Evolutionary conservation across 2,113 vertebrate species (phyloP), one percentile per base, ranked within the genome.

Genomic region (Corythaeola cristata): DNA sequence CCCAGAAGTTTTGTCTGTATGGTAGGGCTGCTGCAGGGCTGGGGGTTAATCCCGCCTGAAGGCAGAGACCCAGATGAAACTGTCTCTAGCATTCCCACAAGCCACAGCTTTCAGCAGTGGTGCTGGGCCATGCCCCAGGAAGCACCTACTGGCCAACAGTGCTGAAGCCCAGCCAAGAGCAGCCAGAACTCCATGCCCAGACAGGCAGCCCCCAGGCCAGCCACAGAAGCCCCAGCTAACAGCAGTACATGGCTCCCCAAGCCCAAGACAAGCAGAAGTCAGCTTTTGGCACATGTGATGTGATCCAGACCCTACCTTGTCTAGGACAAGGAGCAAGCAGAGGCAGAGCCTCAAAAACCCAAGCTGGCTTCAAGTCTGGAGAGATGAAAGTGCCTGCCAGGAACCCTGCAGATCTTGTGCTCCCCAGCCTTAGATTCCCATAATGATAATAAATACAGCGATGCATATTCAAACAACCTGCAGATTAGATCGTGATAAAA

Each of bases 281-380:
- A 32, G 17, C 2, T 44, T 87, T 23, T 5, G 13, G 81, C 0
- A 0, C 8, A 24, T 2, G 15, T 7, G 60, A 73, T 2, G 24
- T 27, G 74, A 82, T 91, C 74, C 91, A 75, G 63, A 82, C 53
- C 49, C 78, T 72, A 45, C 88, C 71, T 91, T 22, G 91, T 47
- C 78, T 79, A 88, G 67, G 39, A 73, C n/a, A 37, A 55, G 32
- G 23, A 89, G 21, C 88, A 83, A 83, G 96, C 74, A 68, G 67
- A 60, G 87, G 41, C 95, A 95, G 59, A 90, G 50, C 59, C 60
- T 78, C 75, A 56, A 85, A 95, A 71, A 83, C 6, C 41, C 23
- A 33, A 86, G 92, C 32, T 86, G 93, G 74, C 75, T 73, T 44
- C 41, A 21, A 78, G 88, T 60, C 88, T n/a, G 24, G 37, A 71